Conservation (phyloP, 1,140 invertebrate species). For the Zophobas atratus region DNA sequence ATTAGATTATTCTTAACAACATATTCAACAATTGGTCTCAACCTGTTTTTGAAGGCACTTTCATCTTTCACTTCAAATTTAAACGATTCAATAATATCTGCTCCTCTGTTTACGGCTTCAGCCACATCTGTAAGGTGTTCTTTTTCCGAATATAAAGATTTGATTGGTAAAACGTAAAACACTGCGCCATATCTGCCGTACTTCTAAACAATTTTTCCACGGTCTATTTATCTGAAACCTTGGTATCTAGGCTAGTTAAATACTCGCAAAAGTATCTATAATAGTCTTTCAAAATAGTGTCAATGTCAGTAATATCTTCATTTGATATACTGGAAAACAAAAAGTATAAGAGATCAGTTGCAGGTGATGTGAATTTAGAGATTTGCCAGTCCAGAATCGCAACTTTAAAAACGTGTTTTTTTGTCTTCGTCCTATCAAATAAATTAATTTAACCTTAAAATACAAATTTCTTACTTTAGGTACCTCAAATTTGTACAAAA, state of each 20-base stretch:
- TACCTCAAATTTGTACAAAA: no score
- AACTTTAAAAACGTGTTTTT: not conserved
- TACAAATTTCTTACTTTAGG: no score
- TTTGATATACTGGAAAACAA: not conserved
- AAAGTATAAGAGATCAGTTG: not conserved
- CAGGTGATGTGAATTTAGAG: not conserved
- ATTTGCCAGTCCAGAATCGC: not conserved
- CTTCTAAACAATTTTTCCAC: no score
- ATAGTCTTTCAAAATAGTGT: not conserved
- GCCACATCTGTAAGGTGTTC: not conserved
- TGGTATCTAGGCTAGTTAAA: no score
- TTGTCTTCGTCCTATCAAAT: no score
- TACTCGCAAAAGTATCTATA: not conserved
- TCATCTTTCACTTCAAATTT: not conserved
- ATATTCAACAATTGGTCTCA: not conserved
- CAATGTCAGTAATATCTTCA: not conserved
- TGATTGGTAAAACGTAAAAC: no score
- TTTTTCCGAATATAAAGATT: no score
- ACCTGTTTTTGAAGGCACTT: not conserved
- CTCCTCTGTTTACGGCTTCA: not conserved
- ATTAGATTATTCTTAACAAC: not conserved
- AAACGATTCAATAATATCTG: not conserved
- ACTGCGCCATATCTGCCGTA: no score
- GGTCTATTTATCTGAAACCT: no score
- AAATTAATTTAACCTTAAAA: no score